A percentile compares a stretch with the other conserved stretches of the same genome.
Evolutionary conservation across 2,888 invertebrate genomes (phyloP).

Genomic region (Drosophila ezoana): DNA sequence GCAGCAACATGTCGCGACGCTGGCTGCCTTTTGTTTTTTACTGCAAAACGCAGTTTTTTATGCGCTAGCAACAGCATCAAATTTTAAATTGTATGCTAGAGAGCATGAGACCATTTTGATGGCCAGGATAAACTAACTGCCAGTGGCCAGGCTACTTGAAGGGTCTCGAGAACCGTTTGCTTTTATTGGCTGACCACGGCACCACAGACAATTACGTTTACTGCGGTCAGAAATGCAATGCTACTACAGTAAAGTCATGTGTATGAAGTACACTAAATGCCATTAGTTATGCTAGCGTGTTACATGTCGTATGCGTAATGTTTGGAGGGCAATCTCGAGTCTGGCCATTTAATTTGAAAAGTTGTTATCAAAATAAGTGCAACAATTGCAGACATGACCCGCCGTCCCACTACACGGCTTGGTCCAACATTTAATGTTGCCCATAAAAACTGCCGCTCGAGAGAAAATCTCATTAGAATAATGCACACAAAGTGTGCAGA

Average conservation of each 20-base stretch:
- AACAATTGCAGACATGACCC: slow-evolving; percentile 43
- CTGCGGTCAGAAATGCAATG: slow-evolving; percentile 74
- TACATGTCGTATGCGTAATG: slow-evolving; percentile 75
- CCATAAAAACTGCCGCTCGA: slow-evolving; percentile 71
- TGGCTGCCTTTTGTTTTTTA: slow-evolving; percentile 49
- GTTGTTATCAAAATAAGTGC: slow-evolving; percentile 79
- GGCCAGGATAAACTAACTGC: slow-evolving; percentile 62
- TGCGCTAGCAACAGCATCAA: slow-evolving; percentile 36
- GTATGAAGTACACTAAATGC: slow-evolving; percentile 32
- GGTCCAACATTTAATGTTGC: slow-evolving; percentile 34
- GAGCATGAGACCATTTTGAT: slow-evolving; percentile 35
- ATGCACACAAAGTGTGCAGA: slow-evolving; percentile 60
- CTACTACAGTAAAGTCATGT: slow-evolving; percentile 20
- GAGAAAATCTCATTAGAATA: slow-evolving; percentile 78
- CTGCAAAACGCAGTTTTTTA: slow-evolving; percentile 57
- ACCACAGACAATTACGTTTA: slow-evolving; percentile 78
- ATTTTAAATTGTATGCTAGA: slow-evolving; percentile 46
- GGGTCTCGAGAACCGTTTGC: slow-evolving; percentile 62
- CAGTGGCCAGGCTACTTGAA: slow-evolving; percentile 65
- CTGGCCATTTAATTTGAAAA: slow-evolving; percentile 77
- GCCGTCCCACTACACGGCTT: too few species aligned
- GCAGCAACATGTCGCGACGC: slow-evolving; percentile 65
- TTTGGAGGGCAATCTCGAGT: slow-evolving; percentile 52
- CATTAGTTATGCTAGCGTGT: slow-evolving; percentile 67
- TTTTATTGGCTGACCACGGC: slow-evolving; percentile 73